Evolutionary conservation across 2,113 vertebrate genomes (phyloP), one percentile per base, ranked within the genome.

Genomic region (Phocoena phocoena): DNA sequence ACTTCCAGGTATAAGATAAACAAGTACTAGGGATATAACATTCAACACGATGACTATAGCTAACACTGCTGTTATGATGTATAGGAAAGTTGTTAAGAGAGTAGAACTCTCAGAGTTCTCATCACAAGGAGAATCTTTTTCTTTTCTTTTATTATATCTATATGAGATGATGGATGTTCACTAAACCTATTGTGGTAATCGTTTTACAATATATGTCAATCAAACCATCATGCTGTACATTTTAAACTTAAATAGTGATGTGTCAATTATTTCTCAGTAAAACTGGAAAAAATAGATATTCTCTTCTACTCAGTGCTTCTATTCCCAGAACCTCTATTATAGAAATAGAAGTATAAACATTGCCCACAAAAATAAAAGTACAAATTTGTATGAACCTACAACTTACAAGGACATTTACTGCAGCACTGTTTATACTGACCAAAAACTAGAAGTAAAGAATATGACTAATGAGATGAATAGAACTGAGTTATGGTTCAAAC

Each of bases 321-420:
- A 63, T 36, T 71, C 18, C 47, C 55, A 41, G 25, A 86, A 92
- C 86, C 44, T 86, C 21, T 41, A 53, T 73, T 95, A 47, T 3
- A 86, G 50, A 93, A 96, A 89, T 76, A 44, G 73, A 81, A 53
- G 41, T 33, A 85, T 0, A 74, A 67, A 60, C 67, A 47, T 53
- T 94, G 7, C 47, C 20, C 33, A 93, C 58, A 91, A 93, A 90
- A 89, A 79, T 80, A 58, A 65, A 90, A 93, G 50, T 44, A 41
- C 33, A 95, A 74, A 81, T 70, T 68, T 95, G 12, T 41, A 77
- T 65, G 33, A 74, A 84, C 18, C 44, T 79, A 38, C 55, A 31
- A 88, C 10, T 71, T 7, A 70, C 9, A 77, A 83, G 36, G 41
- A 82, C 23, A 21, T 90, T 81, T 58, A 81, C 0, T 74, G 6